Evolutionary conservation across 2,797 vertebrate species (phyloP).

Genomic region (Siniperca obscura): DNA sequence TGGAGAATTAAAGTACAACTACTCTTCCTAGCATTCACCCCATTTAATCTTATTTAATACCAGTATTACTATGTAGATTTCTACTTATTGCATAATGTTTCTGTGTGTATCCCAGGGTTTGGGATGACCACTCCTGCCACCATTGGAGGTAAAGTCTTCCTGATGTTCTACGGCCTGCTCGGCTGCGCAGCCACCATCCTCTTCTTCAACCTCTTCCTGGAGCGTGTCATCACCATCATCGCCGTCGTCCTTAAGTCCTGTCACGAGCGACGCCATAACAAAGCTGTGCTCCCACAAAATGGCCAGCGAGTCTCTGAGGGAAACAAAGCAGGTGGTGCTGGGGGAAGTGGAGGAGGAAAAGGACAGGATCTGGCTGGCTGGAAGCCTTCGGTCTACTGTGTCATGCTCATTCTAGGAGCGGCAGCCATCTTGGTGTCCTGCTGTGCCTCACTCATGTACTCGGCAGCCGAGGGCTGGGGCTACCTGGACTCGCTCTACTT

Average conservation of each 20-base stretch:
- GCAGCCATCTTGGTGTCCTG: slow-evolving; percentile 93
- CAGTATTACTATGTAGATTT: neutral
- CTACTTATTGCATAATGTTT: slow-evolving; percentile 9
- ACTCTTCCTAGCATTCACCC: neutral
- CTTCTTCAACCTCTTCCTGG: slow-evolving; percentile 97
- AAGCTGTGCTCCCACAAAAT: slow-evolving; percentile 79
- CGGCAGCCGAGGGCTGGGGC: slow-evolving; percentile 91
- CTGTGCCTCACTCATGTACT: slow-evolving; percentile 94
- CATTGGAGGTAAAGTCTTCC: slow-evolving; percentile 92
- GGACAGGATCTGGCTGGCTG: slow-evolving; percentile 86
- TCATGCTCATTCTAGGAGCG: slow-evolving; percentile 93
- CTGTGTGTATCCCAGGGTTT: slow-evolving; percentile 86
- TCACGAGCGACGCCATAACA: slow-evolving; percentile 86
- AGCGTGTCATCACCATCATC: slow-evolving; percentile 94
- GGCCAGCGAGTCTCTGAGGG: slow-evolving; percentile 64
- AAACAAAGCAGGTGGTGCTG: slow-evolving; percentile 50
- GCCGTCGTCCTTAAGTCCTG: slow-evolving; percentile 90
- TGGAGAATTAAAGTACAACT: neutral
- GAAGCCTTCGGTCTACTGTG: slow-evolving; percentile 96
- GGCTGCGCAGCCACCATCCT: slow-evolving; percentile 95
- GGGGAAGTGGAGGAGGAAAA: slow-evolving; percentile 62
- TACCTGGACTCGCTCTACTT: slow-evolving; percentile 97
- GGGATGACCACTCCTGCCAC: slow-evolving; percentile 97
- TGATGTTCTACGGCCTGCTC: slow-evolving; percentile 95
- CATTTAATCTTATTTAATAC: neutral